Evolutionary conservation across 30 jellyfish, hydroid and myxozoan genomes (phyloP).

Genomic region (Morbakka virulenta): DNA sequence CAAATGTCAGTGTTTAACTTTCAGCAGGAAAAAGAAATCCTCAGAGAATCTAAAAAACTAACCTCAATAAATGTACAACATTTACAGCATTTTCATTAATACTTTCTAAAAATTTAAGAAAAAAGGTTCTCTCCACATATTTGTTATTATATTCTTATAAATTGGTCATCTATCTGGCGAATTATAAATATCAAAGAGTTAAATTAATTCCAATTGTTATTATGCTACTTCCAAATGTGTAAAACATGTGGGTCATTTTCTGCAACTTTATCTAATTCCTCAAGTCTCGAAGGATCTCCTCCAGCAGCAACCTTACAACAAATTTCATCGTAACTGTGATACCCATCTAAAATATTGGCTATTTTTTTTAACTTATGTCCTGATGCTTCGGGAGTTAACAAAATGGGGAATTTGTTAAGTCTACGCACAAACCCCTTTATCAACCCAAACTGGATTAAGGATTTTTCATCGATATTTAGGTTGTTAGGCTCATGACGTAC

Average conservation of each 20-base stretch:
- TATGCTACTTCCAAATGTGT: constrained; percentile 79
- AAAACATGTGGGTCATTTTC: constrained; percentile 81
- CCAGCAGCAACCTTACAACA: constrained; percentile 64
- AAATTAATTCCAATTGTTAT: no score
- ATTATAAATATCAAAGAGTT: no score
- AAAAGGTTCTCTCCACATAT: no score
- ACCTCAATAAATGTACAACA: no score
- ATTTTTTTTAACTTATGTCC: constrained; percentile 28
- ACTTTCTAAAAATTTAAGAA: no score
- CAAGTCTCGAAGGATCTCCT: constrained; percentile 58
- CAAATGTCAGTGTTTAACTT: no score
- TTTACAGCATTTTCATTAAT: no score
- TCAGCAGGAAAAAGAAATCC: no score
- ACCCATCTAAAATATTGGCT: constrained; percentile 69
- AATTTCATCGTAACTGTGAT: constrained; percentile 70
- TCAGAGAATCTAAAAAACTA: no score
- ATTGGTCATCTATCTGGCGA: no score
- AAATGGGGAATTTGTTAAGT: constrained; percentile 70
- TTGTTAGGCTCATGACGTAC: constrained; percentile 69
- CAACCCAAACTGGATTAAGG: constrained; percentile 67
- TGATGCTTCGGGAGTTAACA: constrained; percentile 39
- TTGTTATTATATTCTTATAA: no score
- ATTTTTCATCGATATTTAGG: constrained; percentile 50
- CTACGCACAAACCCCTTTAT: constrained; percentile 60
- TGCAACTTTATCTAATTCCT: constrained; percentile 60